These are phyloP conservation scores for Miniopterus natalensis DNA, from an alignment of 2,113 vertebrate species.

Conservation along the genomic window DNA sequence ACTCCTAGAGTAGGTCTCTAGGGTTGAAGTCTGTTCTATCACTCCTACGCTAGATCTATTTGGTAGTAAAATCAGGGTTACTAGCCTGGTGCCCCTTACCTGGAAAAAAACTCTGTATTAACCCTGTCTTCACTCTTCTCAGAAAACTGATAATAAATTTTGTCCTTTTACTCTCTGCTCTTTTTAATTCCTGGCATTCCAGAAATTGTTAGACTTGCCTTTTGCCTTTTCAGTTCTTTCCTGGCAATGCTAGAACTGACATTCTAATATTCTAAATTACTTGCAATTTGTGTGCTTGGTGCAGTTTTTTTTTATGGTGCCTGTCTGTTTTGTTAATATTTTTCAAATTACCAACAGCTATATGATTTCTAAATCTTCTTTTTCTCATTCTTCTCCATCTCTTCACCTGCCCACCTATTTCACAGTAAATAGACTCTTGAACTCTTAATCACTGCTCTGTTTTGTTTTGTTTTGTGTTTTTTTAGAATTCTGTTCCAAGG, in stretches of 20 bases:
- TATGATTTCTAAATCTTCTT: constrained; percentile 1
- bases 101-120: constrained; percentile 55
- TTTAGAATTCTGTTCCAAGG: constrained; percentile 7
- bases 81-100: constrained; percentile 62
- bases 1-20: constrained; percentile 71
- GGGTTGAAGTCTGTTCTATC: constrained; percentile 71
- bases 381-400: neutral
- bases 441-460: neutral
- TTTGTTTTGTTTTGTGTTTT: neutral
- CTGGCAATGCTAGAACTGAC: neutral
- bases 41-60: constrained; percentile 55
- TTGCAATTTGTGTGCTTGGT: neutral
- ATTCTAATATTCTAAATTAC: constrained; percentile 17
- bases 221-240: constrained; percentile 62
- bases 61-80: constrained; percentile 83
- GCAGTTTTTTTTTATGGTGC: neutral
- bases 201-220: constrained; percentile 53
- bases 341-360: constrained; percentile 14
- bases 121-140: constrained; percentile 70
- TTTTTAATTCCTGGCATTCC: constrained; percentile 72
- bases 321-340: constrained; percentile 13
- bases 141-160: constrained; percentile 67
- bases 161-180: constrained; percentile 64
- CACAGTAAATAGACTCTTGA: neutral
- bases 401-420: neutral